These are phyloP conservation scores for Zygogramma bicolorata DNA, from an alignment of 2,888 invertebrate genomes.

Conservation along the genomic window DNA sequence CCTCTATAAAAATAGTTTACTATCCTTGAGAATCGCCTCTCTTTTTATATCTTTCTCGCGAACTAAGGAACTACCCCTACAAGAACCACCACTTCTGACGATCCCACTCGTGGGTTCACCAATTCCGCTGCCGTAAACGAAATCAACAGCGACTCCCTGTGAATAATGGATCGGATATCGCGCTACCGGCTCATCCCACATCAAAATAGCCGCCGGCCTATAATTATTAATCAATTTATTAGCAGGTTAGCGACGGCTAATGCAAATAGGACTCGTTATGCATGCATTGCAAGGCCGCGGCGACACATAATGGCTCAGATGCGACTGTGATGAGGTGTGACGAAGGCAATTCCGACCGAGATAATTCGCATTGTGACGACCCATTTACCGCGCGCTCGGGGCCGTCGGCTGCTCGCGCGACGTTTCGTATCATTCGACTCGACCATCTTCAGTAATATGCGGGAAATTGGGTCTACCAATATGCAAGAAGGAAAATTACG, in stretches of 20 bases:
- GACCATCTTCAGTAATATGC: not conserved
- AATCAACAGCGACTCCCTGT: not conserved
- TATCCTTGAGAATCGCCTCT: too few species aligned
- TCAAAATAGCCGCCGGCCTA: not conserved
- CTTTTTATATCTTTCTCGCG: too few species aligned
- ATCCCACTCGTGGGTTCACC: not conserved
- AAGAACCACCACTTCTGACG: too few species aligned
- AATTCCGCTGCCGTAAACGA: not conserved
- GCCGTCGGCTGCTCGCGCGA: too few species aligned
- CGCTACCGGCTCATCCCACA: not conserved
- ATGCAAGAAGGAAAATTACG: too few species aligned
- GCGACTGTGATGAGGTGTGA: not conserved
- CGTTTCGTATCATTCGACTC: not conserved
- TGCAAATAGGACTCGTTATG: not conserved
- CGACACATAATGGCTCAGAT: not conserved
- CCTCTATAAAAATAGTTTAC: too few species aligned
- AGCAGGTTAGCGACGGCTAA: not conserved
- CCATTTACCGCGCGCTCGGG: too few species aligned
- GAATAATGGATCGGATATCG: not conserved
- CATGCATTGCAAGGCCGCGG: conserved; percentile 4
- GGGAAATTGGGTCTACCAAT: too few species aligned
- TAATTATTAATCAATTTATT: conserved; percentile 1
- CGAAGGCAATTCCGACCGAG: not conserved
- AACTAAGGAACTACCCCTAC: too few species aligned
- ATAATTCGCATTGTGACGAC: not conserved